Evolutionary conservation across 2,113 vertebrate species (phyloP), one percentile per base, ranked within the genome.

Genomic region (Nipponia nippon): DNA sequence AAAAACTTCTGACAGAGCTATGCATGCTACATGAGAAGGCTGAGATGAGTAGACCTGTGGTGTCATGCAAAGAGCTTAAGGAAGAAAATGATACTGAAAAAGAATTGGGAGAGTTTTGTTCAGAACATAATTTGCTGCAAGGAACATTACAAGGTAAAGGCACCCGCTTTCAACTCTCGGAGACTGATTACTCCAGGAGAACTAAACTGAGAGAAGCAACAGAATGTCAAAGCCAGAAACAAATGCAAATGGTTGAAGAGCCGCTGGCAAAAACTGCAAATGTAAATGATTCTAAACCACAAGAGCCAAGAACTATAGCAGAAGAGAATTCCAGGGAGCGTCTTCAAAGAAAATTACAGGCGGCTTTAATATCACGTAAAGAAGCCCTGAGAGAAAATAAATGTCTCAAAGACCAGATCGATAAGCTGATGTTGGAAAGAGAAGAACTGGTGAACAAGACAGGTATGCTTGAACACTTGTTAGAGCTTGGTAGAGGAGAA

Each of bases 291-390:
- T 59, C 72, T 44, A 97, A 97, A 80, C 75, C 96, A 20, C 98
- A 98, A 56, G 97, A 97, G 84, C 98, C 93, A 94, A 96, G 93
- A 83, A 42, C n/a, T 89, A 3, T 23, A 16, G 94, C 88, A 22
- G 94, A 98, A 40, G 97, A 93, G 52, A 98, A 95, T 92, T 79
- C 93, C 91, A 98, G 96, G 36, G 97, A 98, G 29, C 98, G 92
- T 36, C 93, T 99, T 9, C 98, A 98, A 11, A 98, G 98, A 93
- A 99, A 99, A 55, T 94, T 99, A 17, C 99, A 99, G 73, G 99
- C 99, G 0, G 99, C 99, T 81, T 97, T 99, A 76, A 97, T 99
- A 79, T 99, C 98, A 0, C 98, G 99, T 59, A 99, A 99, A 93
- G 99, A 99, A 65, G 97, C 98, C 16, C 22, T 99, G 84, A 98